Base-by-base conservation (phyloP, 2,888 invertebrate species). In the Hydraecia micacea region DNA sequence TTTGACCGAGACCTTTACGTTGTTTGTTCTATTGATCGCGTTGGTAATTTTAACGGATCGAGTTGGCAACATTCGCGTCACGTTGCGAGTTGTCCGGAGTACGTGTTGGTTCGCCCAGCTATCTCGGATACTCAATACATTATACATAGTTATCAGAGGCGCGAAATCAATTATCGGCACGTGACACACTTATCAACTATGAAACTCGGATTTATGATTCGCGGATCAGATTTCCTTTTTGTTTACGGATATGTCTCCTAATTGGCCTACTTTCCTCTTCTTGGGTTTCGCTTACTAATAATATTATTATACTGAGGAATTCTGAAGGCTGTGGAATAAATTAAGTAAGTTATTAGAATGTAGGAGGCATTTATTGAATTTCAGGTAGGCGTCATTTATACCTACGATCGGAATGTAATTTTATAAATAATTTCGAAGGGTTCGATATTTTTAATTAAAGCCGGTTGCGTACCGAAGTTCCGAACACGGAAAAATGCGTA, bases 1-100 rank as follows among this genome's bases (percentile, higher is more conserved):
- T 89, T 86, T 84, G 82, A 84, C 88, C 81, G 73, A 87, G 80
- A 88, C 88, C 86, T 84, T 90, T 90, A 89, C 86, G 88, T 88
- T 91, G 93, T 93, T 94, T 94, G 91, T 92, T 90, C 88, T 94
- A 95, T 95, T 91, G 95, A 95, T 93, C 92, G 91, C 84, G 86
- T 89, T 89, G 86, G 91, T 93, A 93, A 93, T 94, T 94, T 93
- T 94, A 94, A 93, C 90, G 88, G 91, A 92, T 91, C 89, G 90
- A 90, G 88, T 91, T 90, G 86, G 90, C 82, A 90, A 92, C 87
- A 95, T 94, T 95, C 96, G 79, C 81, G 89, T 93, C 96, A 96
- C 96, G 96, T 95, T 88, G 88, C 71, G 87, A 93, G 91, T 94
- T 93, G 91, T 91, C 92, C 91, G 91, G 86, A 88, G 78, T 90